Conservation (phyloP, 2,797 vertebrate genomes). For the Coregonus suidteri region DNA sequence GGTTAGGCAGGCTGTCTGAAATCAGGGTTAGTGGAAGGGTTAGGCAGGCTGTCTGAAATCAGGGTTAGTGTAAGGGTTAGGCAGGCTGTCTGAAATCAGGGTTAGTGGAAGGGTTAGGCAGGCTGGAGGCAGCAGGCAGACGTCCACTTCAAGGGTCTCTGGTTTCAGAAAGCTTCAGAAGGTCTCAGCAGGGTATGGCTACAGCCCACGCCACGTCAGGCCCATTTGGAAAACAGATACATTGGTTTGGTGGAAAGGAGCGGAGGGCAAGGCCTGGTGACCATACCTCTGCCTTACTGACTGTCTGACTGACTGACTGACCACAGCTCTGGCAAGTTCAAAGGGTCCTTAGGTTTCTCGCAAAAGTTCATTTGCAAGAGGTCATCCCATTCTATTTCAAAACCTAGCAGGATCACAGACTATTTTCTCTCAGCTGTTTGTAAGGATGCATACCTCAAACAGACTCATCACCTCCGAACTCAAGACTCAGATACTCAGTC, state of each 20-base stretch:
- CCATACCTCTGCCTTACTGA: conserved; percentile 54
- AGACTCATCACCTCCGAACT: too few species aligned
- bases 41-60: conserved; percentile 63
- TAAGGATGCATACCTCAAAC: too few species aligned
- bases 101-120: conserved; percentile 31
- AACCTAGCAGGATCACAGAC: too few species aligned
- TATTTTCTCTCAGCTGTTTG: too few species aligned
- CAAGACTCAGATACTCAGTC: too few species aligned
- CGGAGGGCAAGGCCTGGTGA: conserved; percentile 70
- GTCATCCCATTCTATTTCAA: too few species aligned
- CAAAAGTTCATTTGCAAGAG: too few species aligned
- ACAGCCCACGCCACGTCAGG: conserved; percentile 10
- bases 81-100: not conserved
- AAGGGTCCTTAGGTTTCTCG: conserved; percentile 61
- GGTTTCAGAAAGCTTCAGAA: conserved; percentile 96
- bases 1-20: too few species aligned
- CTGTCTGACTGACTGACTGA: conserved; percentile 44
- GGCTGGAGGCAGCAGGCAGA: conserved; percentile 85
- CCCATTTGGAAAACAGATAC: conserved; percentile 65
- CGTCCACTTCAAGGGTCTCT: conserved; percentile 99
- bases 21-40: not conserved
- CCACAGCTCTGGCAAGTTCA: conserved; percentile 72
- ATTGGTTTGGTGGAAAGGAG: conserved; percentile 48
- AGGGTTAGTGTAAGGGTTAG: too few species aligned
- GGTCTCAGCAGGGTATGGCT: conserved; percentile 91